These are phyloP conservation scores for Hydropsyche tenuis DNA, from an alignment of 1,140 invertebrate genomes.

Conservation along the genomic window DNA sequence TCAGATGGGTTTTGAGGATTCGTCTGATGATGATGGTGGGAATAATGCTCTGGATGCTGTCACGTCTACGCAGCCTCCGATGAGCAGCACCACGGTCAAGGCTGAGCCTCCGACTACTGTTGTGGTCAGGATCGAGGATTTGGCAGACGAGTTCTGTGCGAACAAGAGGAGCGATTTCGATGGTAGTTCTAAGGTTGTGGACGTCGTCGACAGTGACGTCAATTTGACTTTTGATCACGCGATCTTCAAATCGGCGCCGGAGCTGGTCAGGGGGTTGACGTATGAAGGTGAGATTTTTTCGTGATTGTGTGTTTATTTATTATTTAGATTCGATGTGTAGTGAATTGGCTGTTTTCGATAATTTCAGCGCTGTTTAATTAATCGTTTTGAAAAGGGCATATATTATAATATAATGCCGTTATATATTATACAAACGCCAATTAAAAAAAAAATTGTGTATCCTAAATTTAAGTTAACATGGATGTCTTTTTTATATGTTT, in stretches of 20 bases:
- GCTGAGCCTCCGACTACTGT: conserved; percentile 1
- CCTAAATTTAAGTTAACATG: no score
- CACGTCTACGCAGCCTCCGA: neutral
- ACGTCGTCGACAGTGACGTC: conserved; percentile 27
- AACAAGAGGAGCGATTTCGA: conserved; percentile 32
- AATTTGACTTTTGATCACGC: conserved; percentile 44
- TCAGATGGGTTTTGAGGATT: conserved; percentile 29
- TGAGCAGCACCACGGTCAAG: neutral
- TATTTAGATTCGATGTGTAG: neutral
- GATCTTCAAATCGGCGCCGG: conserved; percentile 40
- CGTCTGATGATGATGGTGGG: conserved; percentile 9
- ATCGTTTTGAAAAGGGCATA: no score
- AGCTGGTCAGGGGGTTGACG: conserved; percentile 43
- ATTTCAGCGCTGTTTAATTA: no score
- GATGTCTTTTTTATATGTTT: no score
- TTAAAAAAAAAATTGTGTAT: no score
- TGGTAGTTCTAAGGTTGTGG: conserved; percentile 12
- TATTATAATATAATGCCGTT: no score
- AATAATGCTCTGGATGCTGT: neutral
- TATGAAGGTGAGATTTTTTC: conserved; percentile 37
- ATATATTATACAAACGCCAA: no score
- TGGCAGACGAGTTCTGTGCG: conserved; percentile 21
- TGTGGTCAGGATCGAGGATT: neutral
- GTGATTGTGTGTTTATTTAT: neutral
- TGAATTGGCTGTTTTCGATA: no score